Percentiles rank a stretch among this genome's conserved stretches.
Evolutionary conservation across 2,888 invertebrate genomes (phyloP).

Genomic region (Noctua janthina): DNA sequence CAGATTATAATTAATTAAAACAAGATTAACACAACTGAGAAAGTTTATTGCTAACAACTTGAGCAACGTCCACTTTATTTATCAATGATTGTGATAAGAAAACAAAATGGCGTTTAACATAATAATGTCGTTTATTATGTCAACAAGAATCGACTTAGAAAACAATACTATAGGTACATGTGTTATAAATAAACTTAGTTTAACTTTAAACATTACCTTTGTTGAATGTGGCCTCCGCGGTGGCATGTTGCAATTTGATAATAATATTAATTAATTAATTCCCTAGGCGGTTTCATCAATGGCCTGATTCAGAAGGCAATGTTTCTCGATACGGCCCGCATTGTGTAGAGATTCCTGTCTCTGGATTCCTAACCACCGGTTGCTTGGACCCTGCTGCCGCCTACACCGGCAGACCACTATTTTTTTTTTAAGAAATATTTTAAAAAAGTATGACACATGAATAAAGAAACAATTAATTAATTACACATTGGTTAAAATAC

Average conservation of each 20-base stretch:
- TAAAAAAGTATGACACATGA: neutral
- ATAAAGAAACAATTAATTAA: neutral
- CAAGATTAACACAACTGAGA: slow-evolving; percentile 18
- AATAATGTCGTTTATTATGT: slow-evolving; percentile 25
- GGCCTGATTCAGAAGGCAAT: too few species aligned
- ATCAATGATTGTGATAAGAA: slow-evolving; percentile 35
- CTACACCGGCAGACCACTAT: neutral
- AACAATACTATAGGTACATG: slow-evolving; percentile 17
- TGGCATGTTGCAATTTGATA: neutral
- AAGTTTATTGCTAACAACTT: slow-evolving; percentile 23
- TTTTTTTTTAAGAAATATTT: too few species aligned
- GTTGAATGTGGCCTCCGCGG: neutral
- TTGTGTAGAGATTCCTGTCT: neutral
- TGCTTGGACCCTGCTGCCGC: neutral
- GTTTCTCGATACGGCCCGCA: neutral
- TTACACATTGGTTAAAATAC: too few species aligned
- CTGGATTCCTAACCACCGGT: neutral
- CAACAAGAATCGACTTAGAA: neutral
- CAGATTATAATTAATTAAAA: slow-evolving; percentile 8
- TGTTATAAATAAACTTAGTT: slow-evolving; percentile 34
- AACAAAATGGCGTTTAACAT: slow-evolving; percentile 38
- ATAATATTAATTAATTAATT: neutral
- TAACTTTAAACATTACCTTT: slow-evolving; percentile 42
- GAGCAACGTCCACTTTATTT: slow-evolving; percentile 14
- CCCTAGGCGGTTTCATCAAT: neutral